phyloP scores from a whole-genome alignment of 2,888 invertebrate species.

The Hyppa rectilinea region DNA sequence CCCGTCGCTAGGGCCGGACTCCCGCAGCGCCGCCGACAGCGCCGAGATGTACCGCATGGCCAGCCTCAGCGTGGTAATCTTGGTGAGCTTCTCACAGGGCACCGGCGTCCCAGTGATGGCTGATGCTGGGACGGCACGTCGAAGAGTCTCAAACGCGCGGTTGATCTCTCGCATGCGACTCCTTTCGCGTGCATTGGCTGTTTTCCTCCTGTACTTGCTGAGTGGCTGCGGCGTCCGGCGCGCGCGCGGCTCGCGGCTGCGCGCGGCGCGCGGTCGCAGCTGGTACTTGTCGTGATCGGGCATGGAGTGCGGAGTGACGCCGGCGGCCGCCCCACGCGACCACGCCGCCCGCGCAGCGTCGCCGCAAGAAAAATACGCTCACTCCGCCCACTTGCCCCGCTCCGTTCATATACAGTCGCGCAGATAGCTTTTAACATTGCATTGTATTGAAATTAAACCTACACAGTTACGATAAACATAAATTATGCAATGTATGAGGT shows the following conservation, averaged over 20 bases:
- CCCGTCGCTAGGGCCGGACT: conserved; percentile 75
- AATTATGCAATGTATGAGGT: conserved; percentile 28
- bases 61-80: conserved; percentile 96
- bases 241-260: conserved; percentile 87
- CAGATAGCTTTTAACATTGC: conserved; percentile 60
- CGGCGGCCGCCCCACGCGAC: conserved; percentile 69
- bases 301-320: conserved; percentile 87
- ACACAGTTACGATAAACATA: conserved; percentile 54
- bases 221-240: conserved; percentile 93
- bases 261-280: conserved; percentile 89
- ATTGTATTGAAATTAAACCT: conserved; percentile 61
- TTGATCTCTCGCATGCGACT: conserved; percentile 97
- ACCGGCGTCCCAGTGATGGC: conserved; percentile 88
- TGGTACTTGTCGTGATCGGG: conserved; percentile 90
- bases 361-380: conserved; percentile 83
- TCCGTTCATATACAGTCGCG: conserved; percentile 86
- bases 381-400: conserved; percentile 84
- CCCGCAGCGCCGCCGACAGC: conserved; percentile 92
- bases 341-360: conserved; percentile 76
- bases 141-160: conserved; percentile 95
- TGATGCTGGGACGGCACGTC: conserved; percentile 93
- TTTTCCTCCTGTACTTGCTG: conserved; percentile 97
- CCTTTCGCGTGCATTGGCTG: conserved; percentile 96
- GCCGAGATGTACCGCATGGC: conserved; percentile 97
- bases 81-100: conserved; percentile 95